Conservation (phyloP, 2,113 vertebrate species). For the Pan paniscus region DNA sequence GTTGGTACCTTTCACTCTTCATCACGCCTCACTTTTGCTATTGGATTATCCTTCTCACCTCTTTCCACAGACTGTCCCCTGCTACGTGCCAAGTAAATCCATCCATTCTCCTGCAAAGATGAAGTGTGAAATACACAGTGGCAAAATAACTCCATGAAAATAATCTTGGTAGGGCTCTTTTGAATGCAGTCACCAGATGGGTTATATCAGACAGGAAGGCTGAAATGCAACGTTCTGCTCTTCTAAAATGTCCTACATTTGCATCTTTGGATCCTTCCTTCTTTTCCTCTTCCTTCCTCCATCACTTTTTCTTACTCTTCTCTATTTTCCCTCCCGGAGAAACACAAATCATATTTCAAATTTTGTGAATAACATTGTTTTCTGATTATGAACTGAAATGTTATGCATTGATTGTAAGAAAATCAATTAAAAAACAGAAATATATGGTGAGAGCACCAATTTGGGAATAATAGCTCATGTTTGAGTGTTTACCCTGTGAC, state of each 20-base stretch:
- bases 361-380: neutral
- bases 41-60: neutral
- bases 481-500: neutral
- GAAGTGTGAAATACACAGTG: neutral
- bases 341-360: neutral
- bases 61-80: neutral
- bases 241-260: neutral
- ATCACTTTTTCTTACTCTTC: neutral
- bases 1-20: neutral
- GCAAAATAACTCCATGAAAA: neutral
- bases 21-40: neutral
- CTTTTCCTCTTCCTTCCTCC: neutral
- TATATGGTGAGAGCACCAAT: neutral
- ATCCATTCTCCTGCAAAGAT: neutral
- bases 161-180: neutral
- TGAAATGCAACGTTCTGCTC: neutral
- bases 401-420: neutral
- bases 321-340: neutral
- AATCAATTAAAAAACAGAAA: neutral
- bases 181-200: neutral
- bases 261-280: neutral
- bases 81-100: neutral
- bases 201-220: neutral
- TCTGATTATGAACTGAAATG: neutral
- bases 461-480: neutral